These are phyloP conservation scores for Ectemnius cavifrons DNA, from an alignment of 2,888 invertebrate species.

Conservation along the genomic window DNA sequence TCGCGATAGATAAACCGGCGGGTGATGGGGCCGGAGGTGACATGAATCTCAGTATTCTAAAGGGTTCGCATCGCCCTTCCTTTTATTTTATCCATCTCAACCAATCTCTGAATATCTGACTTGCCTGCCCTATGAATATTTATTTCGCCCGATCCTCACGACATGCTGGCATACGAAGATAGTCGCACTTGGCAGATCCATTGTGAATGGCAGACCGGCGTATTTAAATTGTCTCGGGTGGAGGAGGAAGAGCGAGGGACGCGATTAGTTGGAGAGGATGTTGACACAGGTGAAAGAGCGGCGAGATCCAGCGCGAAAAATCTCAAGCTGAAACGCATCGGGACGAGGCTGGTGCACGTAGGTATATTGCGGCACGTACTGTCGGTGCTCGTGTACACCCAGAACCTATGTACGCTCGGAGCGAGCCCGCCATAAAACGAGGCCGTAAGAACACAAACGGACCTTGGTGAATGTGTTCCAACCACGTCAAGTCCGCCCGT, in stretches of 20 bases:
- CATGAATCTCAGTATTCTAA: too few relatives aligned
- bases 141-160: too few relatives aligned
- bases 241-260: not conserved
- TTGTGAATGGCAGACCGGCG: too few relatives aligned
- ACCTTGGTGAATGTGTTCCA: conserved; percentile 67
- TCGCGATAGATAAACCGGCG: not conserved
- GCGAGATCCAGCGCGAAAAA: conserved; percentile 55
- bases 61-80: too few relatives aligned
- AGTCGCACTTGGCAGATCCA: too few relatives aligned
- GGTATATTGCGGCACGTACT: conserved; percentile 17
- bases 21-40: too few relatives aligned
- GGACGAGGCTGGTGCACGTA: conserved; percentile 35
- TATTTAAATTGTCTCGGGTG: too few relatives aligned
- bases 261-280: conserved; percentile 35
- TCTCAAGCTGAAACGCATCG: conserved; percentile 46
- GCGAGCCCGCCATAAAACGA: conserved; percentile 65
- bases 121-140: too few relatives aligned
- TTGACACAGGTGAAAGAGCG: conserved; percentile 31
- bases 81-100: too few relatives aligned
- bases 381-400: conserved; percentile 25
- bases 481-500: conserved; percentile 73
- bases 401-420: conserved; percentile 48
- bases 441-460: conserved; percentile 65
- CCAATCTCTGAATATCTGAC: too few relatives aligned
- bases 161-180: too few relatives aligned